phyloP scores from a whole-genome alignment of 2,797 vertebrate species.

The Carduelis carduelis region DNA sequence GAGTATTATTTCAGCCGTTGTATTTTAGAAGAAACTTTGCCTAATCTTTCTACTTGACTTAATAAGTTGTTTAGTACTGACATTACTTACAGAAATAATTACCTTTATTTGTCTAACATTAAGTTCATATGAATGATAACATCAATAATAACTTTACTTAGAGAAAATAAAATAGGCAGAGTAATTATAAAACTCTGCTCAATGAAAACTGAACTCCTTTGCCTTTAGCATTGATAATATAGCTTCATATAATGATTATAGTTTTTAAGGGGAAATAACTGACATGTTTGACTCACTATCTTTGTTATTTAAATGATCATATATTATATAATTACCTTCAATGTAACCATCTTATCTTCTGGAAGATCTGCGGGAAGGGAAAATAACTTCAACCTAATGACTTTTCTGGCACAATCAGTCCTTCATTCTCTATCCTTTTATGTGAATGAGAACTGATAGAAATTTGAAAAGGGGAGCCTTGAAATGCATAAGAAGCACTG shows the following conservation, averaged over 20 bases:
- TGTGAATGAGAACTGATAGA: conserved; percentile 4
- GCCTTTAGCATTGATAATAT: conserved; percentile 41
- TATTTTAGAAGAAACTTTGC: neutral
- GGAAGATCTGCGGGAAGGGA: conserved; percentile 5
- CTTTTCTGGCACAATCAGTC: conserved; percentile 10
- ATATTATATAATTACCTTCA: conserved; percentile 34
- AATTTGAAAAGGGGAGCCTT: neutral
- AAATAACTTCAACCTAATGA: conserved; percentile 37
- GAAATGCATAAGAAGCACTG: neutral
- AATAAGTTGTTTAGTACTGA: neutral
- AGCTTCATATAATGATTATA: neutral
- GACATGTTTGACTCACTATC: conserved; percentile 13
- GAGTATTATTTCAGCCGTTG: neutral
- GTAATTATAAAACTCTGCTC: conserved; percentile 40
- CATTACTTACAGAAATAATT: conserved; percentile 23
- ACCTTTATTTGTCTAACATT: conserved; percentile 34
- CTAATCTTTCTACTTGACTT: neutral
- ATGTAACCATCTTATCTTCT: conserved; percentile 18
- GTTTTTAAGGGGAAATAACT: conserved; percentile 26
- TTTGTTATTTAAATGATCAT: conserved; percentile 51
- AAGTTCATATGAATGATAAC: conserved; percentile 2
- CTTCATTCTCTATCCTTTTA: conserved; percentile 13
- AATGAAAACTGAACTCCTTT: conserved; percentile 1
- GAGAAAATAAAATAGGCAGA: conserved; percentile 17
- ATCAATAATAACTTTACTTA: conserved; percentile 27